Evolutionary conservation across 2,888 invertebrate species (phyloP).

Genomic region (Philereme transversata): DNA sequence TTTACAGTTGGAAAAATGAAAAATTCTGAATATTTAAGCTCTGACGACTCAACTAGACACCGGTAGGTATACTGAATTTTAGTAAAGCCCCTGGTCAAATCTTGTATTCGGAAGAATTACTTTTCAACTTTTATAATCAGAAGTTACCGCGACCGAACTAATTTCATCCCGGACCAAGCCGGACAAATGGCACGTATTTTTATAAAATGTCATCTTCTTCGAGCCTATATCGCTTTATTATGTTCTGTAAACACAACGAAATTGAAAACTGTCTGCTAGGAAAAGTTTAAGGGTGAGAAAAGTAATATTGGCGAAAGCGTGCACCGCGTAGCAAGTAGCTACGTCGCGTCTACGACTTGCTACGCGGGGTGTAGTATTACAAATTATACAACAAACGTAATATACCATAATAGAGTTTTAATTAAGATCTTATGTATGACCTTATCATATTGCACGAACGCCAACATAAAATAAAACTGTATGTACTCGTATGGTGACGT

Average conservation of each 20-base stretch:
- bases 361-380: constrained; percentile 30
- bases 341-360: constrained; percentile 43
- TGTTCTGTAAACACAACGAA: constrained; percentile 32
- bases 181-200: constrained; percentile 14
- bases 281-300: constrained; percentile 55
- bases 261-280: constrained; percentile 39
- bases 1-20: constrained; percentile 4
- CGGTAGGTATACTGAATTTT: too few species aligned
- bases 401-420: not conserved
- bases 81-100: not conserved
- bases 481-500: too few species aligned
- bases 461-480: too few species aligned
- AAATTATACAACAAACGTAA: not conserved
- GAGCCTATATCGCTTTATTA: constrained; percentile 25
- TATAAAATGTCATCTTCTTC: constrained; percentile 17
- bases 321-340: constrained; percentile 58
- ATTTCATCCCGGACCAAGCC: constrained; percentile 3
- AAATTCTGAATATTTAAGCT: not conserved
- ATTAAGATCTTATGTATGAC: too few species aligned
- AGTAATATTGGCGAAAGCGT: constrained; percentile 60
- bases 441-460: too few species aligned
- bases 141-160: constrained; percentile 8
- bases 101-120: not conserved
- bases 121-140: constrained; percentile 26
- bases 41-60: not conserved